Base-by-base conservation (phyloP, 2,113 vertebrate species). In the Triplophysa siluroides region DNA sequence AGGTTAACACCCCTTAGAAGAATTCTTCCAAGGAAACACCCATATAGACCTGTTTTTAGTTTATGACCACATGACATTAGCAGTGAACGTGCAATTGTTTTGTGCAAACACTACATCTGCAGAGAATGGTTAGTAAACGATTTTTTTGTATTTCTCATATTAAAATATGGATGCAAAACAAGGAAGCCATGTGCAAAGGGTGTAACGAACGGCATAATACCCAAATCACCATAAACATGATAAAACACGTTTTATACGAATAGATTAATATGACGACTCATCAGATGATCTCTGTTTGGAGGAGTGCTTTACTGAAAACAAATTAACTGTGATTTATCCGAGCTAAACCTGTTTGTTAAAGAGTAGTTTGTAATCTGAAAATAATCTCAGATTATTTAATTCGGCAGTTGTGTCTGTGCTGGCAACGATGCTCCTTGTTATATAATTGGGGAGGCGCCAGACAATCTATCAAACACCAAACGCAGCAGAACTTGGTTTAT, bases 401-500 rank as follows among this genome's bases (percentile, higher is more conserved):
- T 7, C 11, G 14, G n/a, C 3, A 75, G n/a, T 18, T 75, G 3
- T 72, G 26, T 11, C n/a, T 50, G 45, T 71, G 29, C 70, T 24
- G n/a, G 54, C 12, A 41, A 60, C n/a, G 24, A 43, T 41, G 33
- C 33, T 76, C 38, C 54, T 58, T n/a, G n/a, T 79, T 79, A 56
- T 56, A 71, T 73, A 81, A 83, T 33, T 63, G 24, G 79, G 79
- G 69, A 64, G 79, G 68, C 71, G 63, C 58, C 56, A 76, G 76
- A 79, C 43, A 41, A 50, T 10, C 54, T 2, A 66, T 71, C 81
- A 76, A 82, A 43, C 61, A 4, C 8, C 8, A 58, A 7, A 21
- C 54, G 19, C 19, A n/a, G 19, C 1, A 19, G 19, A 56, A 21
- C 7, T 64, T 43, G 21, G 12, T 43, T 45, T 18, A 47, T 21